These are phyloP conservation scores for Drosophila nigromelanica DNA, from an alignment of 1,140 invertebrate species.

Conservation along the genomic window DNA sequence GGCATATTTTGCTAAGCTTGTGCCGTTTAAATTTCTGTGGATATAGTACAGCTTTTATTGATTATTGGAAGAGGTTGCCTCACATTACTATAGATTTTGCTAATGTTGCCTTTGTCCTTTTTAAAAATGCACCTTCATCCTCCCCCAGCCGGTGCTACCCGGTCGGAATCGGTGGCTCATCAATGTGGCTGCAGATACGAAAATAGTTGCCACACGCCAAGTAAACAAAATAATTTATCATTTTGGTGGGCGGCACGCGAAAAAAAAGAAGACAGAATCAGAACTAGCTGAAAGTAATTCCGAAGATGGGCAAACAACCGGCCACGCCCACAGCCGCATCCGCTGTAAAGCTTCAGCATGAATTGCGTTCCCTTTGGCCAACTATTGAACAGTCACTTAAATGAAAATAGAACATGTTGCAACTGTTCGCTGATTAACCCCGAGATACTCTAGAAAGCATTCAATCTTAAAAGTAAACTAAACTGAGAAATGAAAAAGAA, in stretches of 20 bases:
- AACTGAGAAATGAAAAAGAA: no score
- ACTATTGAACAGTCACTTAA: constrained; percentile 29
- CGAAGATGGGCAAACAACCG: constrained; percentile 5
- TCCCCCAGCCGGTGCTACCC: background rate
- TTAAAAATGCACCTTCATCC: constrained; percentile 3
- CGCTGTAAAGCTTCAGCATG: background rate
- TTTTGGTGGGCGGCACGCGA: constrained; percentile 42
- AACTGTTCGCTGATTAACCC: background rate
- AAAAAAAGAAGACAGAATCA: constrained; percentile 6
- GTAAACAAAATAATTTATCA: constrained; percentile 78
- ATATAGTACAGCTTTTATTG: no score
- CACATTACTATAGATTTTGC: background rate
- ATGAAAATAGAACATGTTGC: background rate
- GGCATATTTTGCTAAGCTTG: no score
- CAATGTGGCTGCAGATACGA: constrained; percentile 7
- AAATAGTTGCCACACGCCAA: constrained; percentile 61
- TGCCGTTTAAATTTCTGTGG: no score
- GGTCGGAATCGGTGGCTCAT: constrained; percentile 13
- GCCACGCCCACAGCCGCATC: constrained; percentile 14
- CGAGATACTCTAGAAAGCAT: background rate
- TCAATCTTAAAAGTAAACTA: no score
- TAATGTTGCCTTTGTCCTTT: background rate
- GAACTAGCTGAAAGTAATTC: constrained; percentile 40
- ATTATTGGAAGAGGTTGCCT: no score
- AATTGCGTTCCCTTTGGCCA: constrained; percentile 4